These are phyloP conservation scores for Dendrocincla fuliginosa DNA, from an alignment of 2,797 vertebrate genomes.

Conservation along the genomic window DNA sequence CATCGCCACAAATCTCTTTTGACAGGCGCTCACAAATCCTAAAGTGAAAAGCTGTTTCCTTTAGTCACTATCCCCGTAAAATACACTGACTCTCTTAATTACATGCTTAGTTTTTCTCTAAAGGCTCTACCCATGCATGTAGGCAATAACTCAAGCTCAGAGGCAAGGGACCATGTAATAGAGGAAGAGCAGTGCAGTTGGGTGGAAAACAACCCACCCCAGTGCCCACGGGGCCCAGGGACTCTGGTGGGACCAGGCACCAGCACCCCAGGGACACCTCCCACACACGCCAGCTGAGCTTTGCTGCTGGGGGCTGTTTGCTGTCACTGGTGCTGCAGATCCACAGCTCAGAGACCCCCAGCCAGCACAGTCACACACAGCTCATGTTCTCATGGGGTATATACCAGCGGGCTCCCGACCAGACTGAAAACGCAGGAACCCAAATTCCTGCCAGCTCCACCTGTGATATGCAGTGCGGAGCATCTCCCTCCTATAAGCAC, in stretches of 20 bases:
- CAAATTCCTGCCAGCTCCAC: not conserved
- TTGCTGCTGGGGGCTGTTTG: rapidly evolving
- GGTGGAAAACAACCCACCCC: not conserved
- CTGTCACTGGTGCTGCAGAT: not conserved
- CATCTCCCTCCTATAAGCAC: not conserved
- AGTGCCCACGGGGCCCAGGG: not conserved
- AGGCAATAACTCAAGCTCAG: not conserved
- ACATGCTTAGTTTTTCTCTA: not conserved
- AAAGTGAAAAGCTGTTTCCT: slow-evolving; percentile 6
- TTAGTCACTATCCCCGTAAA: not conserved
- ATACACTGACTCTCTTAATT: slow-evolving; percentile 38
- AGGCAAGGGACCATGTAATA: not conserved
- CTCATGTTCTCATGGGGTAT: rapidly evolving
- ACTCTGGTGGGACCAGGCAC: not conserved
- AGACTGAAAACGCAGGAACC: rapidly evolving
- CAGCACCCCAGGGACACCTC: not conserved
- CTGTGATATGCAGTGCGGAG: rapidly evolving
- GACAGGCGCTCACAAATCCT: not conserved
- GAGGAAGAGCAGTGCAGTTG: not conserved
- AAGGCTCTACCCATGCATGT: slow-evolving; percentile 34
- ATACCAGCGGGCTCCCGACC: rapidly evolving
- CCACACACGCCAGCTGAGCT: not conserved
- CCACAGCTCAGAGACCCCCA: not conserved
- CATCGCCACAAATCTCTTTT: not conserved
- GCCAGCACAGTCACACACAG: not conserved